Evolutionary conservation across 2,113 vertebrate genomes (phyloP).

Genomic region (Chionomys nivalis): DNA sequence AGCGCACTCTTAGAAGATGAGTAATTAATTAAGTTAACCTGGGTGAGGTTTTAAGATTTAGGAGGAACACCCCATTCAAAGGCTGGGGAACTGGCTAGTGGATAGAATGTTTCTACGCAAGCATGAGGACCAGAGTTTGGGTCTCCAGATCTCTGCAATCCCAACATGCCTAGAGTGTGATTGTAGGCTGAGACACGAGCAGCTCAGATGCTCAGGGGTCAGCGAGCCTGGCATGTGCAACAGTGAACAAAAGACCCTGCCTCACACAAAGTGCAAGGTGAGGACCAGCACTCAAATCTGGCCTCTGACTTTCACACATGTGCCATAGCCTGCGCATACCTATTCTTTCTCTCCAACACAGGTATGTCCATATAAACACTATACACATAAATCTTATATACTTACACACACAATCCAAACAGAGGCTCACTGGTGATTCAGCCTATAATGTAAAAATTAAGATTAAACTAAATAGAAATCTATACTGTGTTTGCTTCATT

Average conservation of each 20-base stretch:
- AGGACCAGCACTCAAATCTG: not conserved
- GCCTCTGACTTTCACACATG: not conserved
- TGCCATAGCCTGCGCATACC: not conserved
- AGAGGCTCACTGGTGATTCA: not conserved
- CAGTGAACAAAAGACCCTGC: not conserved
- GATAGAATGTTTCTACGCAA: too few relatives aligned
- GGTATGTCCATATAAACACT: not conserved
- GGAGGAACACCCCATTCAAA: not conserved
- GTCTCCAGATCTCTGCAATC: not conserved
- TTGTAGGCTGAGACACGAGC: not conserved
- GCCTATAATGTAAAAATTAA: not conserved
- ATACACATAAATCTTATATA: not conserved
- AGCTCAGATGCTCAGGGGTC: not conserved
- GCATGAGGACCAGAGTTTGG: not conserved
- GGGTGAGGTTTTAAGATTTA: not conserved
- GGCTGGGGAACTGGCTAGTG: not conserved
- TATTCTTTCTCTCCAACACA: not conserved
- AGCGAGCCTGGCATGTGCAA: too few relatives aligned
- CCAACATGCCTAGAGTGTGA: not conserved
- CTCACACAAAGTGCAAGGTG: not conserved
- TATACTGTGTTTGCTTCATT: not conserved
- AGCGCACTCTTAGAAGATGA: not conserved
- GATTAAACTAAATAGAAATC: conserved; percentile 11
- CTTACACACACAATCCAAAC: not conserved
- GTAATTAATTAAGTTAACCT: conserved; percentile 40